Conservation (phyloP, 2,113 vertebrate genomes). For the Plecotus auritus region DNA sequence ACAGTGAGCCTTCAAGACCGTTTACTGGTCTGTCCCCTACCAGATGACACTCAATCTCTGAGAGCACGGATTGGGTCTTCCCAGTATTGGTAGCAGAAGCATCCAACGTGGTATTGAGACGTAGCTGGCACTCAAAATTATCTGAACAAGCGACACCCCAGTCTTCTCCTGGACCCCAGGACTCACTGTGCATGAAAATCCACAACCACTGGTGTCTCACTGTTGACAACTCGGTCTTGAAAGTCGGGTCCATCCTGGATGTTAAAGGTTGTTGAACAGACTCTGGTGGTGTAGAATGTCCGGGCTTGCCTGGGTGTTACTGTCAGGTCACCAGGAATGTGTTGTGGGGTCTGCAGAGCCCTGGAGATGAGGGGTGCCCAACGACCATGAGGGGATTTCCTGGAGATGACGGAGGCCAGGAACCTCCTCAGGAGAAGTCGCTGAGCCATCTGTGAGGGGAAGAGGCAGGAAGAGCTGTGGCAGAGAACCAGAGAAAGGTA, state of each 20-base stretch:
- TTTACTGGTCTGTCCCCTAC: not conserved
- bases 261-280: slow-evolving; percentile 73
- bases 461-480: not conserved
- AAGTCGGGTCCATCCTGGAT: slow-evolving; percentile 95
- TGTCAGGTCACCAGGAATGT: slow-evolving; percentile 10
- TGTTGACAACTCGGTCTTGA: slow-evolving; percentile 94
- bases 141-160: not conserved
- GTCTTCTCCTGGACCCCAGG: rapidly evolving
- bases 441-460: slow-evolving; percentile 90
- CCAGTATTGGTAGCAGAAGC: not conserved
- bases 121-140: not conserved
- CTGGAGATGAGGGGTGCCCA: slow-evolving; percentile 42
- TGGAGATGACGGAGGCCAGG: slow-evolving; percentile 66
- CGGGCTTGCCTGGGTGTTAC: not conserved
- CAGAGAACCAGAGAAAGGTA: not conserved
- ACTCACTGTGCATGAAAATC: slow-evolving; percentile 98
- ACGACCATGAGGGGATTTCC: slow-evolving; percentile 1
- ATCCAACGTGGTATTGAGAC: not conserved
- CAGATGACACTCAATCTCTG: not conserved
- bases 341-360: not conserved
- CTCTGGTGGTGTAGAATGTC: slow-evolving; percentile 63
- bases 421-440: slow-evolving; percentile 83
- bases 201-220: slow-evolving; percentile 89
- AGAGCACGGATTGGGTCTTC: not conserved
- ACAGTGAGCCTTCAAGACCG: not conserved